Percentiles rank a stretch among this genome's conserved stretches.
phyloP scores from a whole-genome alignment of 2,888 invertebrate species.

The Linyphia triangularis region DNA sequence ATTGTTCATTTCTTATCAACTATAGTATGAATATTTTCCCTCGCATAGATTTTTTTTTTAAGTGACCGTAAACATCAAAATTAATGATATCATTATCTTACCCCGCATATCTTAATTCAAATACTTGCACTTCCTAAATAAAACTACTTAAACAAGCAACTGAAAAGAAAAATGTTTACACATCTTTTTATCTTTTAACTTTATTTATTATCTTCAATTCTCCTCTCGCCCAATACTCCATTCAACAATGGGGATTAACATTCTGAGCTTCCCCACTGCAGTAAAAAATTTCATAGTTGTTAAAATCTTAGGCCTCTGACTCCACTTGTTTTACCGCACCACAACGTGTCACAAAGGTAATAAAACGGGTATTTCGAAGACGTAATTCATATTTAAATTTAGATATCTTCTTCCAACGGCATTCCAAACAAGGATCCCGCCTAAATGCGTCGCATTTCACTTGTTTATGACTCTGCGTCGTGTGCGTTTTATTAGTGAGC shows the following conservation, averaged over 20 bases:
- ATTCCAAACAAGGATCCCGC: not conserved
- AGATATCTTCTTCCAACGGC: conserved; percentile 1
- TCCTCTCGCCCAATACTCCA: not conserved
- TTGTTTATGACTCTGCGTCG: conserved; percentile 38
- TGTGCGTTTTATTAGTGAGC: conserved; percentile 45
- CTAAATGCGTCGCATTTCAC: conserved; percentile 35
- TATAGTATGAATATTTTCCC: no score
- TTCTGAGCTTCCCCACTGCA: not conserved
- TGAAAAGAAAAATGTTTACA: not conserved
- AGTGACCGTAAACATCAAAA: no score
- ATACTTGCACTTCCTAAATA: no score
- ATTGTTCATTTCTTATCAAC: no score
- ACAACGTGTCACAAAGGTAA: conserved; percentile 46
- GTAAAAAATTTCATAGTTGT: conserved; percentile 65
- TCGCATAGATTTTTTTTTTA: no score
- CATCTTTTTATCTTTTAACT: not conserved
- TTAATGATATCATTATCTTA: no score
- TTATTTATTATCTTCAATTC: not conserved
- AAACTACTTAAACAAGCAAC: not conserved
- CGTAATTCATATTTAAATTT: conserved; percentile 65
- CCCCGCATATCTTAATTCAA: no score
- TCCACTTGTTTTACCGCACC: conserved; percentile 47
- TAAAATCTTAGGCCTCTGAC: conserved; percentile 26
- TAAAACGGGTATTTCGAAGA: conserved; percentile 32
- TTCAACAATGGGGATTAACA: not conserved